Conservation (phyloP, 2,797 vertebrate genomes). For the Melopsittacus undulatus region DNA sequence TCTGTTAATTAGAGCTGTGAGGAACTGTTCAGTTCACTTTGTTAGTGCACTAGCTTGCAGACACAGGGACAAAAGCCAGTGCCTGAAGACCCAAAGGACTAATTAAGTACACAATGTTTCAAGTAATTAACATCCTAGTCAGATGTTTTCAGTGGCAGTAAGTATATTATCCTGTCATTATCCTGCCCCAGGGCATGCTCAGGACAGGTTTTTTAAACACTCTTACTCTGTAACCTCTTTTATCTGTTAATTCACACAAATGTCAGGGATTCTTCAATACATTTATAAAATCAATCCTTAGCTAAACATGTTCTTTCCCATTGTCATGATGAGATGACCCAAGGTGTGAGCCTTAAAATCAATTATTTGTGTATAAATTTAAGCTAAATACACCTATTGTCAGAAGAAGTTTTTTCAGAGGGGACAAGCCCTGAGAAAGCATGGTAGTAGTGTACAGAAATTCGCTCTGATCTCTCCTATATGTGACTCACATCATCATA, state of each 20-base stretch:
- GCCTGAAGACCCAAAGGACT: conserved; percentile 37
- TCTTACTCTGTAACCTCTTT: not conserved
- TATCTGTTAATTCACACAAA: not conserved
- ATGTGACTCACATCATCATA: not conserved
- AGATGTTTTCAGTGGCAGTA: conserved; percentile 35
- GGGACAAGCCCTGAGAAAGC: not conserved
- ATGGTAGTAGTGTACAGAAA: rapidly evolving
- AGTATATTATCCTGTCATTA: conserved; percentile 41
- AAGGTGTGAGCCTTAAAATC: not conserved
- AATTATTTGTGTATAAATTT: not conserved
- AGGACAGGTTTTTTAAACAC: not conserved
- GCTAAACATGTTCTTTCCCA: not conserved
- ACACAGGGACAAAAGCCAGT: conserved; percentile 33
- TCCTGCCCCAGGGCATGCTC: not conserved
- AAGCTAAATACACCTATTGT: not conserved
- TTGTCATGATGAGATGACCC: not conserved
- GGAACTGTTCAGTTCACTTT: conserved; percentile 33
- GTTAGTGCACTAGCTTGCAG: conserved; percentile 11
- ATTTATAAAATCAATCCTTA: not conserved
- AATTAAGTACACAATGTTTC: conserved; percentile 64
- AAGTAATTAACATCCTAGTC: conserved; percentile 52
- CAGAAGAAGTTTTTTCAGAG: not conserved
- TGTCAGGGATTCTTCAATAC: not conserved
- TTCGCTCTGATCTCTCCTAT: not conserved
- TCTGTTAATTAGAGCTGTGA: conserved; percentile 52